Conservation (phyloP, 2,888 invertebrate species). For the Loripinus fragilis region DNA sequence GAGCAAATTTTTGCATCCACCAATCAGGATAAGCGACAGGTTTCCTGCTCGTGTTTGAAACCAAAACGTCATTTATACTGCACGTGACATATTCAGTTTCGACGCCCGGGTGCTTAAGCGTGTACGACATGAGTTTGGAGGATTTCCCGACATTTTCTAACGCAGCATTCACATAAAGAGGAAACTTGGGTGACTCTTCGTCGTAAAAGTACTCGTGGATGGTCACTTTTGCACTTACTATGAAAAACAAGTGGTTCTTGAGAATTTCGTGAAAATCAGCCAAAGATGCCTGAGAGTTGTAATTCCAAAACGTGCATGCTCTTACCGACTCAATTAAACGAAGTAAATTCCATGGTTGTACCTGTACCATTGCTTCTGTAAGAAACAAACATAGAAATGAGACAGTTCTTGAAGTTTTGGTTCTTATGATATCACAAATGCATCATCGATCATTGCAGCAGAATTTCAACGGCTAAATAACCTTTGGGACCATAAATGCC, state of each 20-base stretch:
- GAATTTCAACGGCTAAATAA: too few relatives aligned
- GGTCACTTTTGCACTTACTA: slow-evolving; percentile 33
- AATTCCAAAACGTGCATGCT: slow-evolving; percentile 28
- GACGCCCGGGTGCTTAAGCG: slow-evolving; percentile 24
- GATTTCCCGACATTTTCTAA: slow-evolving; percentile 41
- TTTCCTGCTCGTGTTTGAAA: slow-evolving; percentile 27
- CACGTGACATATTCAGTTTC: slow-evolving; percentile 25
- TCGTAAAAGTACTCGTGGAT: slow-evolving; percentile 32
- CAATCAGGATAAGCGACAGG: slow-evolving; percentile 43
- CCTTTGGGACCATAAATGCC: too few relatives aligned
- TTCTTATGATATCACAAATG: too few relatives aligned
- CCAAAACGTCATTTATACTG: slow-evolving; percentile 43
- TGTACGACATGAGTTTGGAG: slow-evolving; percentile 32
- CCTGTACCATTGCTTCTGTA: too few relatives aligned
- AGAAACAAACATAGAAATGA: too few relatives aligned
- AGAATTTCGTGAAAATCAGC: slow-evolving; percentile 34
- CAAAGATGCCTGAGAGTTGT: slow-evolving; percentile 24
- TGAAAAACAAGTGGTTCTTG: slow-evolving; percentile 30
- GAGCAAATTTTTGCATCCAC: slow-evolving; percentile 46
- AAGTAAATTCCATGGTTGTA: slow-evolving; percentile 41
- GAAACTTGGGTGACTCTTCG: slow-evolving; percentile 37
- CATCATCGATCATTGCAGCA: too few relatives aligned
- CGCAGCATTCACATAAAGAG: slow-evolving; percentile 30
- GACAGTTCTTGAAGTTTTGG: too few relatives aligned
- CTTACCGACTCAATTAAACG: slow-evolving; percentile 33